These are phyloP conservation scores for Dipodomys ordii DNA, from an alignment of 2,113 vertebrate species.

Conservation along the genomic window DNA sequence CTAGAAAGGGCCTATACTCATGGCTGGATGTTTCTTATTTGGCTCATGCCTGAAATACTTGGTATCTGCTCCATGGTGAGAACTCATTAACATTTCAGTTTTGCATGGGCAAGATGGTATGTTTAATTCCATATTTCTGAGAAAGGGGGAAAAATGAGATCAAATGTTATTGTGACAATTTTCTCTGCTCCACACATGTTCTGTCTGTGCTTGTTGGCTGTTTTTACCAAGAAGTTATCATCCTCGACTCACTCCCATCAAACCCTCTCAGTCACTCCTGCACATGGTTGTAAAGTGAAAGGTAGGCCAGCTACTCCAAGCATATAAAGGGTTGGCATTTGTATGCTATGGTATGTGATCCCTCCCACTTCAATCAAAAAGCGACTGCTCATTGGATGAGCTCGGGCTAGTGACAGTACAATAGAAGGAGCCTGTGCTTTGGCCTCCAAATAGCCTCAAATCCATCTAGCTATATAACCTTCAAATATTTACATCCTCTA, in stretches of 20 bases:
- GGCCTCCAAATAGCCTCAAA: neutral
- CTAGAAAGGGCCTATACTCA: neutral
- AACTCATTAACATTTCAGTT: conserved; percentile 53
- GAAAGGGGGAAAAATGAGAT: conserved; percentile 25
- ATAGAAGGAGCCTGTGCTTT: neutral
- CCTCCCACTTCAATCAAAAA: neutral
- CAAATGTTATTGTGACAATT: neutral
- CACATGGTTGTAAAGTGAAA: neutral
- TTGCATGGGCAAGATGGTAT: conserved; percentile 23
- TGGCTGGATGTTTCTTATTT: neutral
- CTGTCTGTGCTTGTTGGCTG: conserved; percentile 15
- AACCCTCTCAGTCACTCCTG: neutral
- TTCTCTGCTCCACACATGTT: neutral
- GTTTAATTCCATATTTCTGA: conserved; percentile 52
- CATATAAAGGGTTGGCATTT: neutral
- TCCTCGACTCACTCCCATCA: neutral
- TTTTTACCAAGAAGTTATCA: conserved; percentile 5
- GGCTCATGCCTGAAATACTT: neutral
- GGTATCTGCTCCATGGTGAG: neutral
- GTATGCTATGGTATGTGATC: neutral
- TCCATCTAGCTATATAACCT: neutral
- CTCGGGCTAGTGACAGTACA: neutral
- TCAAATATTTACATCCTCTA: neutral
- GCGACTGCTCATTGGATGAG: neutral
- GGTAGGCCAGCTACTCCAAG: conserved; percentile 1